These are phyloP conservation scores for Catocala nupta DNA, from an alignment of 2,888 invertebrate genomes.

Conservation along the genomic window DNA sequence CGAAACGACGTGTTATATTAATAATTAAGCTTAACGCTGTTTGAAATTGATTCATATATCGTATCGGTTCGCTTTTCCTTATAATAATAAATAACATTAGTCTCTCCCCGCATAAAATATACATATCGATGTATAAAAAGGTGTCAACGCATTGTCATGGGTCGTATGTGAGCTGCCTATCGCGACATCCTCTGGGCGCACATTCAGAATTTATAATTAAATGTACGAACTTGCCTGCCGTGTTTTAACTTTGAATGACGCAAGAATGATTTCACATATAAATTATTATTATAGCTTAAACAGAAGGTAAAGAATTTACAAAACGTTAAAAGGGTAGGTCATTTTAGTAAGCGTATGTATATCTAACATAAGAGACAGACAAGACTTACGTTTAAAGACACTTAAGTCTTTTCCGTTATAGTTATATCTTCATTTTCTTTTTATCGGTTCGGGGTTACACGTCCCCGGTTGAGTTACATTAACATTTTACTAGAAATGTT, in stretches of 20 bases:
- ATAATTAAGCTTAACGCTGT: not conserved
- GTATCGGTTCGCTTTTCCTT: not conserved
- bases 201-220: constrained; percentile 49
- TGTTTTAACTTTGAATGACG: constrained; percentile 26
- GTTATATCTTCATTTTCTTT: too few relatives aligned
- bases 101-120: constrained; percentile 28
- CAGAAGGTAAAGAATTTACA: constrained; percentile 5
- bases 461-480: too few relatives aligned
- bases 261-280: too few relatives aligned
- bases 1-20: too few relatives aligned
- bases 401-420: too few relatives aligned
- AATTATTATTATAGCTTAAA: not conserved
- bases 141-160: constrained; percentile 31
- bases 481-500: too few relatives aligned
- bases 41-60: constrained; percentile 6
- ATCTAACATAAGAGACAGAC: too few relatives aligned
- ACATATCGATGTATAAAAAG: constrained; percentile 38
- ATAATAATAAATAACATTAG: constrained; percentile 8
- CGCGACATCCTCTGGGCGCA: constrained; percentile 33
- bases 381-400: too few relatives aligned
- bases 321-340: too few relatives aligned
- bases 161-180: constrained; percentile 26
- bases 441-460: too few relatives aligned
- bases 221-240: constrained; percentile 29
- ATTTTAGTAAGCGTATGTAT: too few relatives aligned